Evolutionary conservation across 1,140 invertebrate genomes (phyloP), one percentile per base, ranked within the genome.

Genomic region (Coenobita brevimanus): DNA sequence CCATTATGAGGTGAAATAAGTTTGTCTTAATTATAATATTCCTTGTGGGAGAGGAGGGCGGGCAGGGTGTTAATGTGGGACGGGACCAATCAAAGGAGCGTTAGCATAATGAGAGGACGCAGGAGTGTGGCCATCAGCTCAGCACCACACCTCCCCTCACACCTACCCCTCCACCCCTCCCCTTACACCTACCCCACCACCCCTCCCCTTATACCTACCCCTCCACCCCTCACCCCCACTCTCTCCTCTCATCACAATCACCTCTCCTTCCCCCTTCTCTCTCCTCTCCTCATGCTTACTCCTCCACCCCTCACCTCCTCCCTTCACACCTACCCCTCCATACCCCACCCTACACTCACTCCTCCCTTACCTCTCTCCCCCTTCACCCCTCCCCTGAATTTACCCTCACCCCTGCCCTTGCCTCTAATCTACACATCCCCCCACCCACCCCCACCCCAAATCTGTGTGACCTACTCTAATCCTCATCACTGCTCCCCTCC

Each of bases 1-100:
- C 73, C 73, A 76, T 76, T 76, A 76, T 24, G 73, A 46, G 8
- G 46, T n/a, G 36, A 46, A 76, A 76, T 76, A 76, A 46, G 41
- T 76, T 76, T 76, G 41, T 76, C 73, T 27, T 76, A 76, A 76
- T 76, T 76, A 76, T 76, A 46, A 76, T 76, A 76, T 76, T 76
- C 73, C 33, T 73, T n/a, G 33, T 33, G 33, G 69, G 69, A 73
- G 69, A 50, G 46, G 46, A 17, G 36, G 73, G 41, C 38, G 43
- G 73, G 41, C 43, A 76, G 73, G 36, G 73, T 76, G 73, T 76
- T 76, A 76, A 76, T 76, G 73, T 15, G 73, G 41, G 73, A 17
- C 38, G 10, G 15, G 41, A 46, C 73, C 21, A n/a, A 76, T 46
- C 73, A 38, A 3, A 3, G 1, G 38, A 27, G 41, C 73, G 73